Base-by-base conservation (phyloP, 1,140 invertebrate species). In the Anastatus disparis region DNA sequence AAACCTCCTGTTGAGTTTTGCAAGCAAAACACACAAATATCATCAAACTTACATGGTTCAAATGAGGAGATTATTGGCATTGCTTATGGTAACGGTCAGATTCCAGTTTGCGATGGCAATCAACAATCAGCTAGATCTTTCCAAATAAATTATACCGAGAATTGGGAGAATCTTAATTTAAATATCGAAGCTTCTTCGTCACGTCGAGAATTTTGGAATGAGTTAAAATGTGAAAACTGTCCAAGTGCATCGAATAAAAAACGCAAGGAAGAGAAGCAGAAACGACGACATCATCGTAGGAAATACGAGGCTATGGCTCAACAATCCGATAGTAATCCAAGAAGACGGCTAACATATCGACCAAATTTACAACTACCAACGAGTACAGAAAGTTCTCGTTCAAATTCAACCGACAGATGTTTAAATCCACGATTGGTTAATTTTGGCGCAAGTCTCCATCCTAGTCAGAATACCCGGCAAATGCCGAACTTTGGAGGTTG, bases 111-210 rank as follows among this genome's bases (percentile, higher is more conserved):
- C 52, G 83, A 85, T 40, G 81, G 80, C 2, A 85, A 84, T 70
- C 82, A 83, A 24, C 52, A 55, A 13, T 68, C 80, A 0, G 76
- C 77, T 10, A n/a, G n/a, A n/a, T n/a, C n/a, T n/a, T 78, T 84
- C 22, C 84, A 85, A 13, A 82, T 85, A 31, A 82, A 84, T 24
- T 86, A 86, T 59, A 80, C 82, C 0, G 85, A 86, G 52, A 86
- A 86, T 66, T 86, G 84, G 85, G 84, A 86, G 46, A 85, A 83
- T 55, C 63, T 86, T 1, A 85, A 84, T 62, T 35, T 84, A 2
- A 86, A 84, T 55, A 85, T 85, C 17, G 81, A 84, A 15, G 76
- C 81, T 0, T 80, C 78, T 0, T 79, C 79, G 0, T 73, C 79
- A 1, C 75, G 76, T 0, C 81, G 81, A 15, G 83, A 85, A 44